These are phyloP conservation scores for Toxostoma redivivum DNA, from an alignment of 2,113 vertebrate species.

Conservation along the genomic window DNA sequence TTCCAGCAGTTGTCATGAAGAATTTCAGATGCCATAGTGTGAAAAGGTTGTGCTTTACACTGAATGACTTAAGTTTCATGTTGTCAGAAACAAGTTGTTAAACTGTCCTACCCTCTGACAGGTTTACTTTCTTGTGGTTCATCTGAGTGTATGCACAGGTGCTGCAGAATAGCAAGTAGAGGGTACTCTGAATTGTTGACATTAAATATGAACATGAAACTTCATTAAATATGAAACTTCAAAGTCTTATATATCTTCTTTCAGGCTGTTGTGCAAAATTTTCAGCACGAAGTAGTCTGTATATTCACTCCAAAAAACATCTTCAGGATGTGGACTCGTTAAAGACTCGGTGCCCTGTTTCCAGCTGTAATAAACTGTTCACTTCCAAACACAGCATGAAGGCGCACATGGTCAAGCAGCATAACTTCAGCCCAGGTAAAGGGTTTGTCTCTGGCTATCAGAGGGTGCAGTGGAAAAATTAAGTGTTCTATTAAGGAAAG, in stretches of 20 bases:
- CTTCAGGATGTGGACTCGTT: constrained; percentile 84
- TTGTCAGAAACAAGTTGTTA: not conserved
- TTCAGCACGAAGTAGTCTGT: constrained; percentile 95
- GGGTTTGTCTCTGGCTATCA: not conserved
- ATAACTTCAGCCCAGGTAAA: constrained; percentile 86
- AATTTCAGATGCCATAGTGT: not conserved
- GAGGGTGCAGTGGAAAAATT: not conserved
- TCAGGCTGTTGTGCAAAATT: constrained; percentile 94
- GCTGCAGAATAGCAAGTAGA: not conserved
- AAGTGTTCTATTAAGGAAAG: not conserved
- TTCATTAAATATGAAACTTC: not conserved
- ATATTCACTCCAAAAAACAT: constrained; percentile 98
- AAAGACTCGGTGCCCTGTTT: constrained; percentile 87
- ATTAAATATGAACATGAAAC: not conserved
- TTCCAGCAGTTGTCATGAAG: not conserved
- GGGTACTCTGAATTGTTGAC: not conserved
- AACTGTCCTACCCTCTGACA: not conserved
- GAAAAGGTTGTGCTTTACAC: not conserved
- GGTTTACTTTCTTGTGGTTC: not conserved
- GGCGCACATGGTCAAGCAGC: constrained; percentile 91
- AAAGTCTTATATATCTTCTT: not conserved
- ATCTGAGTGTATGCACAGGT: not conserved
- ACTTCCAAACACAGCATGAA: constrained; percentile 93
- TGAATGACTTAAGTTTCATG: not conserved
- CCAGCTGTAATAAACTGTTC: constrained; percentile 90